Evolutionary conservation across 2,888 invertebrate genomes (phyloP).

Genomic region (Drosophila hawaiiensis): DNA sequence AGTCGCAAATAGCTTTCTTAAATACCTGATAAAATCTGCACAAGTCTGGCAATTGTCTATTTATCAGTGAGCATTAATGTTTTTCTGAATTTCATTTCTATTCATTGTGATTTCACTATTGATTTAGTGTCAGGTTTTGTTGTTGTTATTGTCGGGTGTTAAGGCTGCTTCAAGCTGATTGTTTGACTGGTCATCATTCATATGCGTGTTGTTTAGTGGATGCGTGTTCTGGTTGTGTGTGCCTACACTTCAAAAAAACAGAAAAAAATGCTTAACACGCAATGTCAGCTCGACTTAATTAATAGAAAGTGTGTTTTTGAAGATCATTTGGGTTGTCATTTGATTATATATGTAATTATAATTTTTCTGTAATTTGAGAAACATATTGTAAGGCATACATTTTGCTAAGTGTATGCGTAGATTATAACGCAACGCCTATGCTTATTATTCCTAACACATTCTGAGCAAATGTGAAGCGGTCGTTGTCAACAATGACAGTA

Average conservation of each 20-base stretch:
- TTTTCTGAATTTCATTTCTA: constrained; percentile 14
- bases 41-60: background rate
- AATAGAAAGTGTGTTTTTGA: background rate
- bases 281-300: background rate
- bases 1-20: constrained; percentile 9
- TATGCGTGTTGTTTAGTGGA: constrained; percentile 23
- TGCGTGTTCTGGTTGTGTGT: constrained; percentile 8
- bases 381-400: background rate
- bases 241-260: background rate
- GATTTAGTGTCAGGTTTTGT: constrained; percentile 46
- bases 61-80: background rate
- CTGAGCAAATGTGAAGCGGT: constrained; percentile 22
- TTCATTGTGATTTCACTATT: constrained; percentile 41
- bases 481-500: constrained; percentile 56
- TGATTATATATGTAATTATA: background rate
- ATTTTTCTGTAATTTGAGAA: background rate
- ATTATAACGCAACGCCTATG: constrained; percentile 63
- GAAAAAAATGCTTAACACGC: background rate
- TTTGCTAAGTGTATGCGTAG: constrained; percentile 7
- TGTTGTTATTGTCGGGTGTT: background rate
- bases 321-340: background rate
- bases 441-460: constrained; percentile 68
- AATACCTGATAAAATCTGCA: background rate
- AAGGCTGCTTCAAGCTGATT: constrained; percentile 45
- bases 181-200: constrained; percentile 73